Percentiles rank a stretch among this genome's conserved stretches.
These are phyloP conservation scores for Cotesia chilonis DNA, from an alignment of 1,140 invertebrate species.

Conservation along the genomic window DNA sequence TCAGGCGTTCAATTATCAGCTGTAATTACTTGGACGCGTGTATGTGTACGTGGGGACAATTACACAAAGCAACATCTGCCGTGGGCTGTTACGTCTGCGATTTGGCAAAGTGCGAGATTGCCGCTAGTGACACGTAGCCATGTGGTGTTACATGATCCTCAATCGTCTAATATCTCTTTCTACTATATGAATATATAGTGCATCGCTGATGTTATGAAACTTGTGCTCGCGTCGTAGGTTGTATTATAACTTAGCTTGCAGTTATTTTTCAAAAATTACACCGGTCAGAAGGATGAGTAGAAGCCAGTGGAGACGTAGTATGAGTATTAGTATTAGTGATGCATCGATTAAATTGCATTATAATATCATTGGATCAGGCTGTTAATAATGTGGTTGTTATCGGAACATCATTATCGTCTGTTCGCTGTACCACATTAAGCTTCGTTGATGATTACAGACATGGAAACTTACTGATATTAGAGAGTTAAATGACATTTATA, in stretches of 20 bases:
- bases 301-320: slow-evolving; percentile 1
- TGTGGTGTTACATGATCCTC: slow-evolving; percentile 50
- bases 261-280: slow-evolving; percentile 46
- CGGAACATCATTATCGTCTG: slow-evolving; percentile 9
- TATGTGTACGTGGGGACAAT: slow-evolving; percentile 49
- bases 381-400: slow-evolving; percentile 39
- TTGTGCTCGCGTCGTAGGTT: background rate
- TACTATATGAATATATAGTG: background rate
- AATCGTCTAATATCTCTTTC: background rate
- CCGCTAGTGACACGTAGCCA: slow-evolving; percentile 51
- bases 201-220: too few species aligned
- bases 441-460: slow-evolving; percentile 10
- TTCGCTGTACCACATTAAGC: background rate
- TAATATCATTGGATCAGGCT: slow-evolving; percentile 33
- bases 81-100: slow-evolving; percentile 36
- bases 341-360: slow-evolving; percentile 46
- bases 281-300: slow-evolving; percentile 20
- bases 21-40: slow-evolving; percentile 51
- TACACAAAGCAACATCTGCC: slow-evolving; percentile 58
- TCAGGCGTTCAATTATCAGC: slow-evolving; percentile 56
- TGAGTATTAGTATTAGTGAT: background rate
- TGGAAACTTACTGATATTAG: slow-evolving; percentile 5
- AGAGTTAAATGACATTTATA: background rate
- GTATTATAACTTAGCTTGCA: slow-evolving; percentile 8
- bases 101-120: slow-evolving; percentile 37